Conservation (phyloP, 1,140 invertebrate genomes). For the Heliconius congener region DNA sequence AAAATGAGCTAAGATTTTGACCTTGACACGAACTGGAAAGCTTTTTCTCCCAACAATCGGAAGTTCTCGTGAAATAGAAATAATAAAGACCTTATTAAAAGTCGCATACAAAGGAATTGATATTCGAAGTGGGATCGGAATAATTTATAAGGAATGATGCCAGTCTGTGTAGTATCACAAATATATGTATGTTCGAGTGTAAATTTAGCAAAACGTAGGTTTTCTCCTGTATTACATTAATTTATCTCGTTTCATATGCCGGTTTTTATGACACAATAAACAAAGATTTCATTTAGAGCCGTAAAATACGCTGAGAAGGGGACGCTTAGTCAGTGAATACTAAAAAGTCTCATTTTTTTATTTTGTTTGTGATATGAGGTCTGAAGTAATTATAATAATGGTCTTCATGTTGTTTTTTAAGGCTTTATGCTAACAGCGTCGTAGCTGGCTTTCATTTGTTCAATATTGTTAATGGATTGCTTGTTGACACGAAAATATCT, state of each 20-base stretch:
- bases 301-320: conserved; percentile 31
- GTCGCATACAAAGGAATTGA: conserved; percentile 53
- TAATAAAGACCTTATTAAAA: conserved; percentile 35
- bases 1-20: conserved; percentile 36
- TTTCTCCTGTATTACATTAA: conserved; percentile 31
- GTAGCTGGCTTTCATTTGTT: conserved; percentile 23
- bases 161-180: conserved; percentile 57
- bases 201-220: conserved; percentile 25
- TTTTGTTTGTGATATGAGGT: conserved; percentile 31
- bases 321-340: conserved; percentile 21
- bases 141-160: conserved; percentile 68
- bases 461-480: conserved; percentile 31
- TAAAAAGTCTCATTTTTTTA: conserved; percentile 34
- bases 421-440: conserved; percentile 23
- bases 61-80: neutral
- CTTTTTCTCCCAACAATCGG: neutral
- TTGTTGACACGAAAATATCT: conserved; percentile 23
- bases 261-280: conserved; percentile 38
- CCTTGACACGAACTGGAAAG: conserved; percentile 37
- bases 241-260: conserved; percentile 31
- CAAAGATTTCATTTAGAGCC: conserved; percentile 34
- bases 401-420: conserved; percentile 25
- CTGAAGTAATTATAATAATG: conserved; percentile 35
- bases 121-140: conserved; percentile 55
- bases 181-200: conserved; percentile 44